Percentiles rank a stretch among this genome's conserved stretches.
Conservation (phyloP, 2,113 vertebrate species). For the Cercocebus atys region DNA sequence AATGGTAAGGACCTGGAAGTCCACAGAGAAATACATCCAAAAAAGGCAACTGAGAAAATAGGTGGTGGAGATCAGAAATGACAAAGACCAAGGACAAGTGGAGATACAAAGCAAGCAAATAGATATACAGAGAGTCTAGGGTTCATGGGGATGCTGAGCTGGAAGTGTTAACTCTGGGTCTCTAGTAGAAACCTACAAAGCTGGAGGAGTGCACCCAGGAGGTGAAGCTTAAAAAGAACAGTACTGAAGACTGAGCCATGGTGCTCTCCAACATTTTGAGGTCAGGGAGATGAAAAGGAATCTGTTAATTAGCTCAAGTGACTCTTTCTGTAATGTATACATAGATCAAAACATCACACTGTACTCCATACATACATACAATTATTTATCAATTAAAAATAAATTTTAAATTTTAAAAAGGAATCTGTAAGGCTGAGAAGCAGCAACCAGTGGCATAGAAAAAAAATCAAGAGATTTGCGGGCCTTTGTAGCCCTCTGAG, state of each 20-base stretch:
- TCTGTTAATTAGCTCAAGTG: background rate
- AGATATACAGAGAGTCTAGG: background rate
- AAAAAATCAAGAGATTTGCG: background rate
- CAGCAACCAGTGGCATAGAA: background rate
- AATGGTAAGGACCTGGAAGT: background rate
- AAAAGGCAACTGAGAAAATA: background rate
- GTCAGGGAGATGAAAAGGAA: background rate
- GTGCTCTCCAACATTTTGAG: background rate
- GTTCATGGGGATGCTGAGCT: background rate
- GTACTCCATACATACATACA: background rate
- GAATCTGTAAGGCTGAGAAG: background rate
- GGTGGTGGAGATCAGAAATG: background rate
- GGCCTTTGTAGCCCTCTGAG: background rate
- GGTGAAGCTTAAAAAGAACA: background rate
- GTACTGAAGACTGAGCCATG: background rate
- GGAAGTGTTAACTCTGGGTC: background rate
- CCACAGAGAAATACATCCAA: background rate
- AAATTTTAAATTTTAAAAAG: background rate
- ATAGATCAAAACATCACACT: background rate
- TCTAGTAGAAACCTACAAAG: background rate
- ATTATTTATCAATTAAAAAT: background rate
- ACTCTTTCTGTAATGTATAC: background rate
- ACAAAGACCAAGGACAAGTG: slow-evolving; percentile 16
- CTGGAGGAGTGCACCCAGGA: background rate
- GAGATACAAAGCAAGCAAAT: background rate